Percentiles rank a stretch among this genome's conserved stretches.
These are phyloP conservation scores for Trematomus bernacchii DNA, from an alignment of 2,797 vertebrate genomes.

Conservation along the genomic window DNA sequence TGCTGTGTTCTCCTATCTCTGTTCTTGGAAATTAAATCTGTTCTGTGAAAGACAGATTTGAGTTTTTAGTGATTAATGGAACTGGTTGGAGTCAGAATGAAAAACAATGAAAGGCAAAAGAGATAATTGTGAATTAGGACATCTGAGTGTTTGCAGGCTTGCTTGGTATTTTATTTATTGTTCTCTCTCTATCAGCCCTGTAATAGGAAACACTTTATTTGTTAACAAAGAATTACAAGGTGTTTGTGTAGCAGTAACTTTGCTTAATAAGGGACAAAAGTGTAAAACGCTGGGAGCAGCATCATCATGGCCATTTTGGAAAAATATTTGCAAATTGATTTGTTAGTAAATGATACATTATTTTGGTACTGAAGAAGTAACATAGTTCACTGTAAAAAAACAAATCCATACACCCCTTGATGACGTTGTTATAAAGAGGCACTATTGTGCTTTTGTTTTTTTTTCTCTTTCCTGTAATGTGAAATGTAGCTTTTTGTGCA, in stretches of 20 bases:
- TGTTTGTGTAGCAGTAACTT: slow-evolving; percentile 10
- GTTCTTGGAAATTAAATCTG: slow-evolving; percentile 17
- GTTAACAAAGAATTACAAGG: slow-evolving; percentile 23
- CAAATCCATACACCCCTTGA: background rate
- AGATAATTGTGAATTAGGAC: slow-evolving; percentile 45
- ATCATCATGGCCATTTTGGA: background rate
- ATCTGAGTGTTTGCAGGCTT: slow-evolving; percentile 66
- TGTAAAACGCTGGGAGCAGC: background rate
- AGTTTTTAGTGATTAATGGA: slow-evolving; percentile 20
- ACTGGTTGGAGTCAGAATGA: slow-evolving; percentile 4
- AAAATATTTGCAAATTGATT: background rate
- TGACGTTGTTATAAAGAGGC: background rate
- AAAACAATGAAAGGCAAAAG: slow-evolving; percentile 17
- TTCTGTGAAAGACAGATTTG: slow-evolving; percentile 20
- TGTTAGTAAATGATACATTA: background rate
- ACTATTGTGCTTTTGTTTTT: too few relatives aligned
- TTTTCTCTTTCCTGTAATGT: too few relatives aligned
- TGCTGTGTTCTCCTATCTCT: slow-evolving; percentile 18
- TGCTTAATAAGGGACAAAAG: background rate
- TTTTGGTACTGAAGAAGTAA: background rate
- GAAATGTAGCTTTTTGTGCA: too few relatives aligned
- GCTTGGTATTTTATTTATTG: slow-evolving; percentile 53
- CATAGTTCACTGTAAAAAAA: background rate
- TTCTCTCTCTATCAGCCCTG: slow-evolving; percentile 35
- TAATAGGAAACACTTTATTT: slow-evolving; percentile 41